These are phyloP conservation scores for Anolis apletophallus DNA, from an alignment of 2,797 vertebrate species.

Conservation along the genomic window DNA sequence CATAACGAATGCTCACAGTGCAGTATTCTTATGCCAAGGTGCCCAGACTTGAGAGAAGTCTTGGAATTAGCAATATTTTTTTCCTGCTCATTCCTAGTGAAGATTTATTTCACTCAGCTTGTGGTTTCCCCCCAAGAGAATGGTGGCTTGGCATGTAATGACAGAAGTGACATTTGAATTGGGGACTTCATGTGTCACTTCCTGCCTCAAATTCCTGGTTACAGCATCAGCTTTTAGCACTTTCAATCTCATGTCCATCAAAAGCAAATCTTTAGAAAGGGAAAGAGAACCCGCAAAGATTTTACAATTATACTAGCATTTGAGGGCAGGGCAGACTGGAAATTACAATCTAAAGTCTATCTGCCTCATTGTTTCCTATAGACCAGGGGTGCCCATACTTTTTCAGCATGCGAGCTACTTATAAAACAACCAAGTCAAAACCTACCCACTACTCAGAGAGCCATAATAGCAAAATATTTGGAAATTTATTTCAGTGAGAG, in stretches of 20 bases:
- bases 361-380: neutral
- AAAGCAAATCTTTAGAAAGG: slow-evolving; percentile 30
- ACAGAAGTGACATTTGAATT: neutral
- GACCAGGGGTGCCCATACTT: too few relatives aligned
- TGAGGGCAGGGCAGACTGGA: neutral
- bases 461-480: too few relatives aligned
- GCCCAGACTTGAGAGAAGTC: too few relatives aligned
- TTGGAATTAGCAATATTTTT: too few relatives aligned
- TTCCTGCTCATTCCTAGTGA: neutral
- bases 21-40: too few relatives aligned
- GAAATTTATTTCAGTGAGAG: too few relatives aligned
- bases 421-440: too few relatives aligned
- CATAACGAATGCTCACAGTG: too few relatives aligned
- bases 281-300: slow-evolving; percentile 26
- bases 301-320: slow-evolving; percentile 8
- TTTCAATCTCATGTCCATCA: slow-evolving; percentile 56
- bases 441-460: too few relatives aligned
- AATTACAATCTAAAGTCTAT: neutral
- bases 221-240: neutral
- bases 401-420: too few relatives aligned
- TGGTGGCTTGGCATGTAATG: neutral
- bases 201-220: neutral
- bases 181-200: neutral
- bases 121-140: neutral
- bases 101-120: neutral